Base-by-base conservation (phyloP, 2,888 invertebrate genomes). In the Gasteruption jaculator region DNA sequence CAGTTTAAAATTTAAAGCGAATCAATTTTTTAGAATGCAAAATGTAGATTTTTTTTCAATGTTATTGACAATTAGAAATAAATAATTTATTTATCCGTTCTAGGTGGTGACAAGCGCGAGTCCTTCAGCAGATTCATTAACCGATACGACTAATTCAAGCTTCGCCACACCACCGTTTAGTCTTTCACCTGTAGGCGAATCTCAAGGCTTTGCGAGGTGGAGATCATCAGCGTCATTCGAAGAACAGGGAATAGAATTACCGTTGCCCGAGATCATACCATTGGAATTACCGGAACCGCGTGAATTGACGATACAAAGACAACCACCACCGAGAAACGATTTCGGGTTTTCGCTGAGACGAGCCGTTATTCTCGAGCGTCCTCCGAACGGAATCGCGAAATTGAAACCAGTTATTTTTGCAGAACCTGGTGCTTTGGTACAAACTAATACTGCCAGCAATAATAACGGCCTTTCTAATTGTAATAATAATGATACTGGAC, bases 271-370 rank as follows among this genome's bases (percentile, higher is more conserved):
- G 16, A 78, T 88, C 36, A 76, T 78, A 50, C 80, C 84, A 19
- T 75, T 86, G 47, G 78, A 77, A 51, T 67, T 87, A 42, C 87
- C 87, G 4, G 77, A 80, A 46, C 83, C 91, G 2, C 76, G 93
- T 50, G 77, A 82, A 34, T 72, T 94, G 36, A 80, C 81, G 1
- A 86, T 94, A 49, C 82, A 82, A 53, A 74, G 89, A 3, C 88
- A 88, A 61, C 86, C 85, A 53, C 82, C 86, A 29, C 89, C 91
- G 0, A 78, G 89, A 41, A 90, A 89, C 52, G 94, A 94, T 71
- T 95, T 95, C 66, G 95, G 95, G 0, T 94, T 95, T 63, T 93
- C 92, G 48, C 74, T 95, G 49, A 81, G 94, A 5, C 81, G 93
- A 57, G 92, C 92, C 3, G 85, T 90, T 68, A 82, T 91, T 32